Conservation (phyloP, 2,797 vertebrate genomes). For the Enteromius afrohamiltoni region DNA sequence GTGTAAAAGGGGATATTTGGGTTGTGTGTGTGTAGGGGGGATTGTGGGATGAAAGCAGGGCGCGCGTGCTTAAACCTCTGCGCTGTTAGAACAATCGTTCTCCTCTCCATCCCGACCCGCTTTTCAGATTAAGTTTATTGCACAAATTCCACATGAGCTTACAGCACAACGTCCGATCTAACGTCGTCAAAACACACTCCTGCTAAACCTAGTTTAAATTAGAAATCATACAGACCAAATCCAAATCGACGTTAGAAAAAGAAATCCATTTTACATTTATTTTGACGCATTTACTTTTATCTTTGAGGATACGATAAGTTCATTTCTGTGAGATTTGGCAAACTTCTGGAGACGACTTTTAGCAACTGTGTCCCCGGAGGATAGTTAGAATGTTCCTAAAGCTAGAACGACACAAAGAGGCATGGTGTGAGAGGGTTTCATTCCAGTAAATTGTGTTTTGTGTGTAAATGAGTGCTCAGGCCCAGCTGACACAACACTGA, state of each 20-base stretch:
- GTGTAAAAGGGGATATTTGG: constrained; percentile 1
- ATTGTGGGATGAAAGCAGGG: constrained; percentile 17
- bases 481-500: constrained; percentile 50
- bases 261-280: neutral
- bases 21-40: constrained; percentile 1
- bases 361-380: constrained; percentile 9
- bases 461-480: constrained; percentile 19
- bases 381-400: constrained; percentile 11
- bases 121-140: constrained; percentile 85
- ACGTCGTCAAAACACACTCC: constrained; percentile 69
- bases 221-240: neutral
- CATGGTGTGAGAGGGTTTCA: constrained; percentile 35
- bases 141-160: constrained; percentile 89
- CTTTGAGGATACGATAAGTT: neutral
- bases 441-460: constrained; percentile 38
- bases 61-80: constrained; percentile 36
- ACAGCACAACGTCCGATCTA: constrained; percentile 70
- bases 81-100: constrained; percentile 42
- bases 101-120: constrained; percentile 51
- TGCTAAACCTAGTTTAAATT: neutral
- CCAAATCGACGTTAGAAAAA: neutral
- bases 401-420: constrained; percentile 11
- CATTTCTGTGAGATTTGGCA: neutral
- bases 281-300: neutral
- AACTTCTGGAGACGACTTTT: neutral